Base-by-base conservation (phyloP, 2,888 invertebrate genomes). In the Mylabris sibirica region DNA sequence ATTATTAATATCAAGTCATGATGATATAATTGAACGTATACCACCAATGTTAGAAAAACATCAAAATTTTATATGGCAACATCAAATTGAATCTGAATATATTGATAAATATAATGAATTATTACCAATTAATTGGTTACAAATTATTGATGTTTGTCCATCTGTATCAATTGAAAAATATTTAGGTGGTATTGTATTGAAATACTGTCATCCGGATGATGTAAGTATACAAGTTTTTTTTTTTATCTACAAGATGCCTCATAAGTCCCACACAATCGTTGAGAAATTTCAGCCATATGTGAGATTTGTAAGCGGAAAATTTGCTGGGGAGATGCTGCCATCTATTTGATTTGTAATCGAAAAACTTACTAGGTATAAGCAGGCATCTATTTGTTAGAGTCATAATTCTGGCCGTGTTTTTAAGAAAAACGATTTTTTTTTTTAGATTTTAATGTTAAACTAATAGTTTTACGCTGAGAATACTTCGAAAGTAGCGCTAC, bases 81-180 rank as follows among this genome's bases (percentile, higher is more conserved):
- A 84, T 30, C 84, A 87, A 67, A 75, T 90, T 34, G 85, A 86
- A 12, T 79, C 82, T 1, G 85, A 85, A 71, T 89, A 88, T 77
- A 88, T 88, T 67, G 86, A 89, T 70, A 87, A 88, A 70, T 92
- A 89, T 77, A 84, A 87, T 1, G 92, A 93, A 81, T 88, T 88
- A 65, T 84, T 94, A 62, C 94, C 94, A 0, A 85, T 85, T 12
- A 88, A 92, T 80, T 93, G 94, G 92, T 85, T 90, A 78, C 87
- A 88, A 65, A 81, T 91, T 61, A 84, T 91, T 26, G 88, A 90
- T 76, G 85, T 87, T 68, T 88, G 89, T 77, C 86, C 89, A 0
- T 85, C 84, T 60, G 87, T 91, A 68, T 84, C 84, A 60, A 86
- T 88, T 68, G 90, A 90, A 74, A 80, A 79, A 63, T 78, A 77